These are phyloP conservation scores for Epizoanthus ramosus DNA, from an alignment of 92 coral and sea anemone species.

Conservation along the genomic window DNA sequence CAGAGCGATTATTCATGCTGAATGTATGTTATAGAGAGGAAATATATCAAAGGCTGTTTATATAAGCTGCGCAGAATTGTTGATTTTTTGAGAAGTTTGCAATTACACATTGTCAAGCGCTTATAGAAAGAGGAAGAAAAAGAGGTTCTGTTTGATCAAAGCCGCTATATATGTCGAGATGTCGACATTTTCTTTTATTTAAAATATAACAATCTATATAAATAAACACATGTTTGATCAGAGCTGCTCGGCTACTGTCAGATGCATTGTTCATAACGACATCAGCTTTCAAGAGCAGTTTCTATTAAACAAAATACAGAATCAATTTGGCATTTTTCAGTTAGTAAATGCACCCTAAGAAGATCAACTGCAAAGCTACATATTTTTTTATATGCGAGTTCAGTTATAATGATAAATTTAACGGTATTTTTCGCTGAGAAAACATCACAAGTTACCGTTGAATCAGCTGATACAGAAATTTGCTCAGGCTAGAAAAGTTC, in stretches of 20 bases:
- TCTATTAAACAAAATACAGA: no score
- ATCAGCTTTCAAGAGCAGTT: not conserved
- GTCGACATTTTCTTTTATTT: conserved; percentile 1
- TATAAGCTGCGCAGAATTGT: conserved; percentile 11
- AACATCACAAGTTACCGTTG: no score
- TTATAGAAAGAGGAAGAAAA: not conserved
- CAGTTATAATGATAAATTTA: no score
- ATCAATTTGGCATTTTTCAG: no score
- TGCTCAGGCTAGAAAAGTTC: no score
- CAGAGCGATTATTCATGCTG: not conserved
- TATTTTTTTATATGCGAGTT: no score
- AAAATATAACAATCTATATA: not conserved
- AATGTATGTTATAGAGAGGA: not conserved
- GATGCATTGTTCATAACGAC: not conserved
- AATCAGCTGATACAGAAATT: no score
- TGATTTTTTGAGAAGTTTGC: not conserved
- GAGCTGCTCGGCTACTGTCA: not conserved
- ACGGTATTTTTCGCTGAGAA: no score
- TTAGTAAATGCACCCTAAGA: no score
- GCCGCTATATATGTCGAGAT: not conserved
- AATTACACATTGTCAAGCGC: not conserved
- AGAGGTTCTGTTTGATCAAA: not conserved
- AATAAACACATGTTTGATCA: conserved; percentile 8
- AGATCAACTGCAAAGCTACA: no score
- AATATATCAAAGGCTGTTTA: conserved; percentile 4